Evolutionary conservation across 2,797 vertebrate species (phyloP), one percentile per base, ranked within the genome.

Genomic region (Phalloptychus januarius): DNA sequence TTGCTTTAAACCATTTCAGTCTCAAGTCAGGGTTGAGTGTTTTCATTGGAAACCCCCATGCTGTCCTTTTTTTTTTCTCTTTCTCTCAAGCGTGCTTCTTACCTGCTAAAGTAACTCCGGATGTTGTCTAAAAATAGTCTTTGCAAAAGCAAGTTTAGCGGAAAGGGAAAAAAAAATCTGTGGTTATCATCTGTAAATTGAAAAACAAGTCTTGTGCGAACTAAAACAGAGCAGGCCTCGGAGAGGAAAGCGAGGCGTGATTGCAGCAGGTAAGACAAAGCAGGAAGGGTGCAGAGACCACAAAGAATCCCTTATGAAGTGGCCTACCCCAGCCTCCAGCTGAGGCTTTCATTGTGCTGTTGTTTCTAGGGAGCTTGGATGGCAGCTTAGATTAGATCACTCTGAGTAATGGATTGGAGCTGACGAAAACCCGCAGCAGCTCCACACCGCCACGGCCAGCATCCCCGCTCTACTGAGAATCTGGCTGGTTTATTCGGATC

Each of bases 401-500:
- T 88, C 81, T 40, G 89, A 88, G 93, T 93, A 93, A 94, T 92
- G 89, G 90, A 91, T 93, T 89, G 91, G 85, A 87, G 85, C 88
- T 92, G 92, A 91, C 81, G 81, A 92, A 91, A 92, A 91, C 86
- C 83, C 79, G 80, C 85, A 83, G 88, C 83, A 75, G 85, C 85
- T 85, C 86, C 42, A 74, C 90, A 84, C 88, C 89, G 33, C 84
- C 79, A 6, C 82, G 72, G 88, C 86, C 58, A 75, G 81, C 75
- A 89, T 90, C 87, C 65, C 31, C 12, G 58, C 87, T 74, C 85
- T 75, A 84, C 84, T 7, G 86, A 81, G 91, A 79, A 94, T 92
- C 92, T 88, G 78, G 83, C 87, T 88, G 92, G 79, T 95, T 94
- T 93, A 93, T 92, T 93, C 90, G 77, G 92, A 93, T 95, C 93